Conservation (phyloP, 2,888 invertebrate genomes). For the Apantesis nais region DNA sequence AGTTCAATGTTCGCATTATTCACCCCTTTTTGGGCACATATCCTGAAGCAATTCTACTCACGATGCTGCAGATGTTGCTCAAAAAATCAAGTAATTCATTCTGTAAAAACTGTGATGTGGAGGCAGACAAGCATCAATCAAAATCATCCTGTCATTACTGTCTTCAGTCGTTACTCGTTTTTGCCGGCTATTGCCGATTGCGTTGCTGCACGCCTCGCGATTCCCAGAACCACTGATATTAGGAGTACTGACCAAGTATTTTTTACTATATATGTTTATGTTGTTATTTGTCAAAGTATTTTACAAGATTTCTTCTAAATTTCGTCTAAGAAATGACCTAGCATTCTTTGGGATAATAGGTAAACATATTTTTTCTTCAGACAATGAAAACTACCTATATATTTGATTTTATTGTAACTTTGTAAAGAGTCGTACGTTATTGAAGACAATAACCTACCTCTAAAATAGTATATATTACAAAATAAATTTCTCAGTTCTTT, state of each 20-base stretch:
- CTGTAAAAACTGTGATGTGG: slow-evolving; percentile 21
- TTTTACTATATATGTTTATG: not conserved
- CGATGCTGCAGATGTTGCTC: not conserved
- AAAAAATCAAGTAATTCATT: slow-evolving; percentile 7
- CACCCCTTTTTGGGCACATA: not conserved
- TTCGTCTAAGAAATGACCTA: not conserved
- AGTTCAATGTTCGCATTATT: not conserved
- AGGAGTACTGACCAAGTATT: slow-evolving; percentile 17
- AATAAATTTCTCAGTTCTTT: not conserved
- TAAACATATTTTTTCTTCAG: not conserved
- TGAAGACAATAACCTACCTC: not conserved
- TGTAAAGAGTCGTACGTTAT: not conserved
- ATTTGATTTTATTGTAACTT: not conserved
- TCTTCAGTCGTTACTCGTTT: slow-evolving; percentile 26
- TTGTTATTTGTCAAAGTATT: not conserved
- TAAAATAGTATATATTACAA: not conserved
- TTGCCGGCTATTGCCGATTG: slow-evolving; percentile 34
- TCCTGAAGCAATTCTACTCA: slow-evolving; percentile 1
- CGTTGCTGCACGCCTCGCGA: slow-evolving; percentile 16
- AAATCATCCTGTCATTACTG: slow-evolving; percentile 33
- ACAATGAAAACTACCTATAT: not conserved
- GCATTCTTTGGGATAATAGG: not conserved
- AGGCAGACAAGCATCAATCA: slow-evolving; percentile 37
- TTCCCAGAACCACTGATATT: slow-evolving; percentile 29
- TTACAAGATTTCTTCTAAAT: not conserved